Percentiles rank a stretch among this genome's conserved stretches.
phyloP scores from a whole-genome alignment of 2,888 invertebrate genomes.

The Eupithecia centaureata region DNA sequence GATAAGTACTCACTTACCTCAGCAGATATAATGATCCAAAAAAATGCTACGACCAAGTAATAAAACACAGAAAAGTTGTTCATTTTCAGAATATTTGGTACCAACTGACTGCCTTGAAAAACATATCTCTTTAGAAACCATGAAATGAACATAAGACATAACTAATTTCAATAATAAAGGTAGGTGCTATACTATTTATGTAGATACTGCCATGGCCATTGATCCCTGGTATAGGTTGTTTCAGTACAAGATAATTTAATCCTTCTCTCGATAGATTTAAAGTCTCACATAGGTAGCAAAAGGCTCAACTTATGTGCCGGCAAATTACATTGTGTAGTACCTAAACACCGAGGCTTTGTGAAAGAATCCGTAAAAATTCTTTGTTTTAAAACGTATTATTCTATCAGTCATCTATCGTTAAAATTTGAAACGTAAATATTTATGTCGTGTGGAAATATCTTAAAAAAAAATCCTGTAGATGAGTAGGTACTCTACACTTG shows the following conservation, averaged over 20 bases:
- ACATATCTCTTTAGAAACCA: not conserved
- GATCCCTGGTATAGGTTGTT: not conserved
- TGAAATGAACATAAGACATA: not conserved
- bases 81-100: slow-evolving; percentile 12
- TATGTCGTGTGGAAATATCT: no score
- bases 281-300: not conserved
- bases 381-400: not conserved
- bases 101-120: not conserved
- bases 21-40: slow-evolving; percentile 6
- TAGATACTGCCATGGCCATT: not conserved
- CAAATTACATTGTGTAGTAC: not conserved
- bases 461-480: no score
- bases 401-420: not conserved
- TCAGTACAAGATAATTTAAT: not conserved
- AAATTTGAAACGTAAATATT: no score
- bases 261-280: not conserved
- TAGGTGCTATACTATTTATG: not conserved
- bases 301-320: not conserved
- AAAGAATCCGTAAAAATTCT: not conserved
- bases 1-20: no score
- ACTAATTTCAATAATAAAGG: not conserved
- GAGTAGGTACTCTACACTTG: no score
- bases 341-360: not conserved
- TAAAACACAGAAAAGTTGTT: not conserved
- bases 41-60: not conserved